Evolutionary conservation across 2,888 invertebrate species (phyloP).

Genomic region (Megalurothrips usitatus): DNA sequence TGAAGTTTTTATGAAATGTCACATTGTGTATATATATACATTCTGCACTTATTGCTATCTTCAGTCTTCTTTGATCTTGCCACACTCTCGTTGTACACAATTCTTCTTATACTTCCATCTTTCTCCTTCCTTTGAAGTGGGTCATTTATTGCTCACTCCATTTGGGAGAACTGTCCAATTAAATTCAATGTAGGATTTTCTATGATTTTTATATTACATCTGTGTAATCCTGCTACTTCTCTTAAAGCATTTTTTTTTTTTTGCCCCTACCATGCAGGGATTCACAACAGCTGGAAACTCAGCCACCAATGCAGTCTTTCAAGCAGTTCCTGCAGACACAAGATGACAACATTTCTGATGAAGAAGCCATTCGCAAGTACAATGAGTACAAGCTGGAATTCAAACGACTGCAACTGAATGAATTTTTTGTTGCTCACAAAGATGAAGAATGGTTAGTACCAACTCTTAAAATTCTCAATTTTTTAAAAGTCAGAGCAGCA

Average conservation of each 20-base stretch:
- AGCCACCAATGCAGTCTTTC: slow-evolving; percentile 94
- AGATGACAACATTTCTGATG: slow-evolving; percentile 96
- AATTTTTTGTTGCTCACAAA: slow-evolving; percentile 98
- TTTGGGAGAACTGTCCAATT: no score
- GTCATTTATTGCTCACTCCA: no score
- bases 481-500: no score
- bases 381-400: slow-evolving; percentile 98
- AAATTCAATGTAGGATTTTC: no score
- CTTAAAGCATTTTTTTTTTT: no score
- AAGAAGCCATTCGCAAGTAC: slow-evolving; percentile 93
- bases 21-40: background rate
- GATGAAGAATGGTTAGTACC: slow-evolving; percentile 96
- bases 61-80: no score
- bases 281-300: slow-evolving; percentile 56
- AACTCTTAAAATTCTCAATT: slow-evolving; percentile 30
- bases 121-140: no score
- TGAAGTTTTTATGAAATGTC: background rate
- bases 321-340: slow-evolving; percentile 94
- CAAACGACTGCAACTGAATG: slow-evolving; percentile 90
- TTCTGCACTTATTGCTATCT: no score
- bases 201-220: no score
- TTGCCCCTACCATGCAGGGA: background rate
- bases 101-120: no score
- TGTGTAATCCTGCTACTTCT: background rate
- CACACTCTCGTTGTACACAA: no score